phyloP scores from a whole-genome alignment of 2,888 invertebrate genomes.

The Tetanocera ferruginea region DNA sequence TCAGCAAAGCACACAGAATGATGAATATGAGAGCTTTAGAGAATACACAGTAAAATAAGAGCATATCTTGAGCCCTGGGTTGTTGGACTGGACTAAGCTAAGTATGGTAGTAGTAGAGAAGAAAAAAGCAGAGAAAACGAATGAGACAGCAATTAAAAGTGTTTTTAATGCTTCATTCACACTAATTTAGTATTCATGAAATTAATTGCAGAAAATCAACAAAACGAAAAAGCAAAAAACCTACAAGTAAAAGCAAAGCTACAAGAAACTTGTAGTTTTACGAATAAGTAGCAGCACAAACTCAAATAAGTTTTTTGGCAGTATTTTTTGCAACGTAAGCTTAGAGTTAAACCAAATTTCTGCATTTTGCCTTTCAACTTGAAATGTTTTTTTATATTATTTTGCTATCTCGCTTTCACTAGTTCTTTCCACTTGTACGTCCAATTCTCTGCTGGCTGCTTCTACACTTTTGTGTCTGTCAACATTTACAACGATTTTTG shows the following conservation, averaged over 20 bases:
- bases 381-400: neutral
- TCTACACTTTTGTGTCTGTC: neutral
- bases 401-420: too few species aligned
- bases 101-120: too few species aligned
- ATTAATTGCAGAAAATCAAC: neutral
- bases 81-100: too few species aligned
- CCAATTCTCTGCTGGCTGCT: neutral
- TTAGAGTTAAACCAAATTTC: neutral
- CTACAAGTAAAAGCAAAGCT: neutral
- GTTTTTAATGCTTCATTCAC: too few species aligned
- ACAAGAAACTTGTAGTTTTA: neutral
- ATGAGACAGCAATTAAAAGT: too few species aligned
- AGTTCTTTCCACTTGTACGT: too few species aligned
- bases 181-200: too few species aligned
- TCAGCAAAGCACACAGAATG: too few species aligned
- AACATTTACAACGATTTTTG: conserved; percentile 8
- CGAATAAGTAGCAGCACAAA: neutral
- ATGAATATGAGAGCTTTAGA: too few species aligned
- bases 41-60: too few species aligned
- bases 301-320: conserved; percentile 12
- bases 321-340: neutral
- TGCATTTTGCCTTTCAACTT: neutral
- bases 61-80: too few species aligned
- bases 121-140: too few species aligned
- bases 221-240: neutral